Conservation (phyloP, 2,113 vertebrate species). For the Numida meleagris region DNA sequence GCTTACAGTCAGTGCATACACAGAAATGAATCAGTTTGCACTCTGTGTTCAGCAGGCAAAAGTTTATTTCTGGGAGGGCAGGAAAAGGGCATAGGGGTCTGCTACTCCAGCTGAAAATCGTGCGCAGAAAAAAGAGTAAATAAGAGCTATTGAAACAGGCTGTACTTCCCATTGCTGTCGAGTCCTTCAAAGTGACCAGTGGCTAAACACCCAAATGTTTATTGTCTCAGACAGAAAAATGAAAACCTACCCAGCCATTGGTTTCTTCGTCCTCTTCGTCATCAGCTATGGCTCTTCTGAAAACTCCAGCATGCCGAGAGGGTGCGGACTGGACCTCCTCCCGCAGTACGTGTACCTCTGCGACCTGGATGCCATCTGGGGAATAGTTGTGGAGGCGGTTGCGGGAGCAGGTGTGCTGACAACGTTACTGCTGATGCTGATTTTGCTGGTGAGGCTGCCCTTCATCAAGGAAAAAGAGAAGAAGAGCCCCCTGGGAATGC, state of each 20-base stretch:
- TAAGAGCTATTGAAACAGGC: neutral
- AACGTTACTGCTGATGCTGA: slow-evolving; percentile 85
- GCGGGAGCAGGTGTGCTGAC: slow-evolving; percentile 88
- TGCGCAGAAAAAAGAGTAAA: neutral
- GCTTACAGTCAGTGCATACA: neutral
- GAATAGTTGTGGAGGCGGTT: slow-evolving; percentile 89
- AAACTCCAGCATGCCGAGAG: slow-evolving; percentile 82
- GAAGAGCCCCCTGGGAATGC: slow-evolving; percentile 86
- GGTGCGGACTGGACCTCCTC: slow-evolving; percentile 89
- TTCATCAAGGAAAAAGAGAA: slow-evolving; percentile 92
- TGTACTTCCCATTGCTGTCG: neutral
- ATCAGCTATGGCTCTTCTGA: slow-evolving; percentile 78
- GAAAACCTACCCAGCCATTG: slow-evolving; percentile 71
- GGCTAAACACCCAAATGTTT: slow-evolving; percentile 14
- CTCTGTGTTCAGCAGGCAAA: neutral
- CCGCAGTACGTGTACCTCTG: slow-evolving; percentile 92
- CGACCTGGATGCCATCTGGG: slow-evolving; percentile 95
- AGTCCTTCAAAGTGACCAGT: neutral
- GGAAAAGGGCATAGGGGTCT: neutral
- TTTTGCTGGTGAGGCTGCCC: slow-evolving; percentile 89
- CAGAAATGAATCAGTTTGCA: slow-evolving; percentile 3
- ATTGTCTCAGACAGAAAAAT: slow-evolving; percentile 75
- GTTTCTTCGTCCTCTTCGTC: slow-evolving; percentile 84
- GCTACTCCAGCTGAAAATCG: slow-evolving; percentile 4
- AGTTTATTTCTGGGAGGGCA: slow-evolving; percentile 26